Base-by-base conservation (phyloP, 2,113 vertebrate species). In the Nettapus auritus region DNA sequence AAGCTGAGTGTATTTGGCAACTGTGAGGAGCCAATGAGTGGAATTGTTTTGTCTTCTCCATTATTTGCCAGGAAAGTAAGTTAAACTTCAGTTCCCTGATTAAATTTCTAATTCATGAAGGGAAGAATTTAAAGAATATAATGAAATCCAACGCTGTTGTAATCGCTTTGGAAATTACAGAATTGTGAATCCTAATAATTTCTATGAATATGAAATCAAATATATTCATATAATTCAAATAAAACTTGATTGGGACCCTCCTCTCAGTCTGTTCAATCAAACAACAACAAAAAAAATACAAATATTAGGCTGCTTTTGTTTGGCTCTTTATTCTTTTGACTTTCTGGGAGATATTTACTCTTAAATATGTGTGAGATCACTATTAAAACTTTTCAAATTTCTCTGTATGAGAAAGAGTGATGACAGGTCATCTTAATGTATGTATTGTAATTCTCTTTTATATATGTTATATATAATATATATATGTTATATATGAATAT, bases 41-140 rank as follows among this genome's bases (percentile, higher is more conserved):
- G 36, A 86, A 46, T 13, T 66, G 11, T 38, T 36, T 62, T 77
- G 59, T 63, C 53, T 86, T 84, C 6, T 66, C 53, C 59, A 18
- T 75, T 93, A 36, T 90, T 91, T 86, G 9, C 78, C 63, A 77
- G 31, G 36, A 92, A 82, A 88, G 83, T 85, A 95, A 94, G 91
- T 94, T 70, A 89, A 91, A 5, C 62, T 84, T 94, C 56, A 44
- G 11, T 77, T 90, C 34, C 46, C 63, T 88, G 66, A 92, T 86
- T 81, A 64, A 66, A 59, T 94, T 94, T 92, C 29, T 22, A 89
- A 22, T 9, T 56, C 88, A 68, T 68, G 57, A 71, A 71, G 74
- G 42, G 88, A 95, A 82, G 46, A 90, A 81, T 91, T 85, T 87
- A 85, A 64, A 20, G 50, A 68, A 59, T 79, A 46, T 78, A 81